Percentiles rank a stretch among this genome's conserved stretches.
Evolutionary conservation across 2,113 vertebrate genomes (phyloP).

Genomic region (Oriolus oriolus): DNA sequence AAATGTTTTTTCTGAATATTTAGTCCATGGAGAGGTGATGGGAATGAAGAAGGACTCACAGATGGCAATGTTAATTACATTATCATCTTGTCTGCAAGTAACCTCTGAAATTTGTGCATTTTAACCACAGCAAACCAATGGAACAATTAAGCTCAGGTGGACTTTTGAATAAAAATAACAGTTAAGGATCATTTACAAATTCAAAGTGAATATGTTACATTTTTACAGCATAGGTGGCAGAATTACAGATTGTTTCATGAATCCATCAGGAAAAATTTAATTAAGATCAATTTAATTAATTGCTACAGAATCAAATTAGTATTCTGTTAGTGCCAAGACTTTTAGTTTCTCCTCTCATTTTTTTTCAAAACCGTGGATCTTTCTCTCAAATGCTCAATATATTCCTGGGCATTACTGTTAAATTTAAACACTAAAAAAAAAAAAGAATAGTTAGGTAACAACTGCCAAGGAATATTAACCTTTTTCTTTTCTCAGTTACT

Average conservation of each 20-base stretch:
- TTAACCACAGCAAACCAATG: background rate
- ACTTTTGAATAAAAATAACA: background rate
- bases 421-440: background rate
- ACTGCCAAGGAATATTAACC: background rate
- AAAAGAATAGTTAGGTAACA: background rate
- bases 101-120: background rate
- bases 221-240: background rate
- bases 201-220: background rate
- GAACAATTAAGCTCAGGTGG: background rate
- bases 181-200: background rate
- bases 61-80: background rate
- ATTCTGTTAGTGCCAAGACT: background rate
- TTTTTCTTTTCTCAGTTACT: background rate
- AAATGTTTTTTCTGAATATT: background rate
- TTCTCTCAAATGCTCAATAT: background rate
- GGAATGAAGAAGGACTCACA: background rate
- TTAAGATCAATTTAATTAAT: slow-evolving; percentile 32
- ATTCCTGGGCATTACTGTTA: background rate
- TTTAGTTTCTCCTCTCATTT: background rate
- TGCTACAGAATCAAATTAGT: background rate
- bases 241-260: background rate
- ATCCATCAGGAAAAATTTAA: background rate
- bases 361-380: background rate
- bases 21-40: background rate
- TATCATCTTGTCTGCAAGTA: background rate